Conservation (phyloP, 1,140 invertebrate species). For the Riptortus pedestris region DNA sequence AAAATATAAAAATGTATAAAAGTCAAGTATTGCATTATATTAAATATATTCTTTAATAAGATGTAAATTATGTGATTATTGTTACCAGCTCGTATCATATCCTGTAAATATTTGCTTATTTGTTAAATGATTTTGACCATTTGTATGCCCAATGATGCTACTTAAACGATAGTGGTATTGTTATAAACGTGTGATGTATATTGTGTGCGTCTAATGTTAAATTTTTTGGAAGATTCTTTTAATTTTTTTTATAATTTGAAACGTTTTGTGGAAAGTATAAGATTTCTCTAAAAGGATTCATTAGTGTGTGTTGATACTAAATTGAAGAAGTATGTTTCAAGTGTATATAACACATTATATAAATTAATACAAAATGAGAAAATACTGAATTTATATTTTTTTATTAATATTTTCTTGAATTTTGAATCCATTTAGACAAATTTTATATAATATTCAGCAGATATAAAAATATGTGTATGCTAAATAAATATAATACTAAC, state of each 20-base stretch:
- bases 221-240: background rate
- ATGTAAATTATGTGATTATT: conserved; percentile 21
- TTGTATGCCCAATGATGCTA: conserved; percentile 15
- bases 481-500: no score
- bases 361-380: conserved; percentile 15
- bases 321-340: conserved; percentile 5
- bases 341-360: conserved; percentile 14
- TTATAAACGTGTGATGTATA: conserved; percentile 12
- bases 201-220: conserved; percentile 4
- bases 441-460: background rate
- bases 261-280: background rate
- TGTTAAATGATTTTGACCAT: conserved; percentile 17
- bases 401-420: conserved; percentile 14
- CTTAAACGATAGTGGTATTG: background rate
- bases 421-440: background rate
- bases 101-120: conserved; percentile 21
- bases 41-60: conserved; percentile 2
- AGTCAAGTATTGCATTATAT: conserved; percentile 5
- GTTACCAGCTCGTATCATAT: conserved; percentile 19
- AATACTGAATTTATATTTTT: conserved; percentile 17
- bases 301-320: conserved; percentile 4
- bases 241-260: background rate
- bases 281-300: background rate
- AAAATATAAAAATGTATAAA: background rate
- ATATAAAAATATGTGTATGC: no score